Percentiles rank a stretch among this genome's conserved stretches.
phyloP scores from a whole-genome alignment of 2,888 invertebrate genomes.

The Gastracanthus pulcherrimus region DNA sequence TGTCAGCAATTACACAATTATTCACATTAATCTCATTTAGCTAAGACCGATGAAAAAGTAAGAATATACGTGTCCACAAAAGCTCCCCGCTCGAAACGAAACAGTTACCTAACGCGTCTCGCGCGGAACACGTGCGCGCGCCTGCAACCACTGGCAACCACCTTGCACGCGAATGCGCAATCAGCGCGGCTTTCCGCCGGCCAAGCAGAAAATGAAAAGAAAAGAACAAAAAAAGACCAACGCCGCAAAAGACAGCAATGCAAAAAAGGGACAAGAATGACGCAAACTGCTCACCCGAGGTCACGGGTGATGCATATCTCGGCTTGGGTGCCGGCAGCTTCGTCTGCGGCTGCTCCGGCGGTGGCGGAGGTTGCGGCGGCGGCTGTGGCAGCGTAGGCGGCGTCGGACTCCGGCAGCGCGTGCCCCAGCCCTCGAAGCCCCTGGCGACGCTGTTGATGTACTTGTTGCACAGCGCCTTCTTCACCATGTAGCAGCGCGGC shows the following conservation, averaged over 20 bases:
- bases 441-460: constrained; percentile 74
- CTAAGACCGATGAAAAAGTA: too few species aligned
- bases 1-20: too few species aligned
- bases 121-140: too few species aligned
- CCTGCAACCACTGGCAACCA: too few species aligned
- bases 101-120: too few species aligned
- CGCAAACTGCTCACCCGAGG: constrained; percentile 45
- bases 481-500: constrained; percentile 89
- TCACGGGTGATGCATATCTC: constrained; percentile 37
- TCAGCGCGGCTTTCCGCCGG: too few species aligned
- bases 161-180: too few species aligned
- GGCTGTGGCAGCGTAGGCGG: constrained; percentile 30
- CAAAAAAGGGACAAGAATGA: neutral
- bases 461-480: constrained; percentile 81
- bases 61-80: too few species aligned
- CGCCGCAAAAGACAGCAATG: neutral
- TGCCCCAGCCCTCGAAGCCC: constrained; percentile 68
- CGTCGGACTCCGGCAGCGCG: constrained; percentile 41
- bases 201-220: too few species aligned
- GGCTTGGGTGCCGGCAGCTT: constrained; percentile 51
- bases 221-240: neutral
- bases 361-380: neutral
- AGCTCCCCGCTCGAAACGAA: too few species aligned
- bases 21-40: too few species aligned
- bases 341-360: neutral